These are phyloP conservation scores for Sclerodermus sp. DNA, from an alignment of 2,888 invertebrate genomes.

Conservation along the genomic window DNA sequence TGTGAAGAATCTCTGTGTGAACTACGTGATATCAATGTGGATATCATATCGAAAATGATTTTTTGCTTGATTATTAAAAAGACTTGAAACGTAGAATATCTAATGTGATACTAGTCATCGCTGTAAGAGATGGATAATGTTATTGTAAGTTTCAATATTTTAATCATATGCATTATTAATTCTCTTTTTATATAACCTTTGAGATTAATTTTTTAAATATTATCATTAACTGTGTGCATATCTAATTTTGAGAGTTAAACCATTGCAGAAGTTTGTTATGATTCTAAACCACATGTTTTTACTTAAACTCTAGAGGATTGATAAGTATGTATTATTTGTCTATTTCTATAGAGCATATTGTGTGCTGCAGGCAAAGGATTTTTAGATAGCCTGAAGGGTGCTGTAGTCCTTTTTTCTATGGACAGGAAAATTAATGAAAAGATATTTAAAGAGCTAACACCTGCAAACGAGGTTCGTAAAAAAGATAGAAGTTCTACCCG, in stretches of 20 bases:
- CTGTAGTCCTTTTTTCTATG: conserved; percentile 73
- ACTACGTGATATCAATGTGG: neutral
- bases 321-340: neutral
- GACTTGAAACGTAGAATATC: conserved; percentile 21
- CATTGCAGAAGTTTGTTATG: conserved; percentile 6
- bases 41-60: conserved; percentile 24
- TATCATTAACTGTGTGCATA: neutral
- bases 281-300: too few relatives aligned
- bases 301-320: too few relatives aligned
- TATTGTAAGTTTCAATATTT: conserved; percentile 24
- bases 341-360: conserved; percentile 65
- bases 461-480: conserved; percentile 58
- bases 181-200: too few relatives aligned
- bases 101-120: conserved; percentile 4
- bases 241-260: neutral
- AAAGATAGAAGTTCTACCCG: conserved; percentile 58
- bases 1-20: too few relatives aligned
- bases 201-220: too few relatives aligned
- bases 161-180: neutral
- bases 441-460: conserved; percentile 62
- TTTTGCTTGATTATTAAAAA: conserved; percentile 13
- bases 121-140: conserved; percentile 28
- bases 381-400: conserved; percentile 78
- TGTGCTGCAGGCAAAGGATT: conserved; percentile 72
- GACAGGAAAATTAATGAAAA: conserved; percentile 77